Base-by-base conservation (phyloP, 2,797 vertebrate genomes). In the Sylvia borin region DNA sequence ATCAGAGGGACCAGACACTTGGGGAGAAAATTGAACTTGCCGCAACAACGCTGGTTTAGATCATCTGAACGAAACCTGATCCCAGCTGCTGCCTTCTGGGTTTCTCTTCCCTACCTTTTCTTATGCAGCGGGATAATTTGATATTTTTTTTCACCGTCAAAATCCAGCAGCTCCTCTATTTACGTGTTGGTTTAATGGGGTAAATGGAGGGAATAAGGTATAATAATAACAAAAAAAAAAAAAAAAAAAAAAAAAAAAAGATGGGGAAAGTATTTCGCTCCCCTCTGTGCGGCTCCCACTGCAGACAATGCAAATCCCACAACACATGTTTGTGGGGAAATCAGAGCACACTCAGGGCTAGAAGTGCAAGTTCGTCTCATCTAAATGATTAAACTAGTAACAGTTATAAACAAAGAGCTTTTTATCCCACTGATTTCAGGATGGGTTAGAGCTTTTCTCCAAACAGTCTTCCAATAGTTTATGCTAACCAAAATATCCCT, bases 391-490 rank as follows among this genome's bases (percentile, higher is more conserved):
- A 60, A 90, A 88, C 76, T 68, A 67, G 85, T 66, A 65, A 91
- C 88, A 78, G 78, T 79, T 82, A 91, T 82, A 91, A 94, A 96
- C 90, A 95, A 85, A 84, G 60, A 94, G 90, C 73, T 89, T 94
- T 96, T 94, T 85, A 83, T 76, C 80, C 88, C 64, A 85, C 93
- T 38, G 82, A 50, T 65, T 94, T 91, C 34, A 53, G 88, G 84
- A 82, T 65, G 51, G 85, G 76, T 73, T 94, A 87, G 73, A 83
- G 62, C 85, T 85, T 89, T 93, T 74, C 79, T 92, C 75, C 86
- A 94, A 90, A 94, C 70, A 92, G 91, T 53, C 78, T 94, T 93
- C 93, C 89, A 92, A 96, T 38, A 85, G 88, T 94, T 96, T 93
- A 95, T 32, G 78, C 81, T 83, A 85, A 94, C 62, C 2, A 3